Conservation (phyloP, 2,888 invertebrate genomes). For the Anarsia innoxiella region DNA sequence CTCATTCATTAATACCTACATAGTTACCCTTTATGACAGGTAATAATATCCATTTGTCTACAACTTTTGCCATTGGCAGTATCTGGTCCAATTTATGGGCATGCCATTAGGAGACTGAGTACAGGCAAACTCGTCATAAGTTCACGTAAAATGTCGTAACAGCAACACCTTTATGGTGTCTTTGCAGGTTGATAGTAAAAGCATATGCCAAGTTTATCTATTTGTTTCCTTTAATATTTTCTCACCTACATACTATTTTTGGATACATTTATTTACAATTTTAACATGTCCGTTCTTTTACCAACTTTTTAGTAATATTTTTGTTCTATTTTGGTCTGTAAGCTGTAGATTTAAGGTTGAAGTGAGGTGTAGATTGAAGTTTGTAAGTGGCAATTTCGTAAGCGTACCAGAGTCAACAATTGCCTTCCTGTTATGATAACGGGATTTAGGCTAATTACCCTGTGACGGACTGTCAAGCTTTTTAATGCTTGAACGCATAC, state of each 20-base stretch:
- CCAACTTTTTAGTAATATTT: constrained; percentile 1
- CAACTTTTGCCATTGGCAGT: too few species aligned
- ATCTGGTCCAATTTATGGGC: too few species aligned
- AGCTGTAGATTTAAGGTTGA: constrained; percentile 19
- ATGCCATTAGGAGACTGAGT: too few species aligned
- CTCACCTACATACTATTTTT: constrained; percentile 10
- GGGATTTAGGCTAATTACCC: constrained; percentile 22
- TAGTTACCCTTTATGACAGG: too few species aligned
- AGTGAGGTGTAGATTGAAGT: not conserved
- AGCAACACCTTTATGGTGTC: too few species aligned
- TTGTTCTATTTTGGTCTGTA: not conserved
- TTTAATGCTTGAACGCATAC: too few species aligned
- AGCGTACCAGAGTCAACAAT: constrained; percentile 34
- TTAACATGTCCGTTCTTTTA: not conserved
- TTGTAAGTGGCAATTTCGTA: constrained; percentile 24
- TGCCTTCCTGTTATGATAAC: constrained; percentile 45
- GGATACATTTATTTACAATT: not conserved
- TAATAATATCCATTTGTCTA: too few species aligned
- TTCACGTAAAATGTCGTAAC: too few species aligned
- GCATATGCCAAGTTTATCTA: constrained; percentile 1
- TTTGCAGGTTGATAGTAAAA: not conserved
- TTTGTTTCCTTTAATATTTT: constrained; percentile 5
- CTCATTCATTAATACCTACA: too few species aligned
- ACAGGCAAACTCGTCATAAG: too few species aligned
- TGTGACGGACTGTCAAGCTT: not conserved